Evolutionary conservation across 92 coral and sea anemone genomes (phyloP).

Genomic region (Phenganax stokvisi): DNA sequence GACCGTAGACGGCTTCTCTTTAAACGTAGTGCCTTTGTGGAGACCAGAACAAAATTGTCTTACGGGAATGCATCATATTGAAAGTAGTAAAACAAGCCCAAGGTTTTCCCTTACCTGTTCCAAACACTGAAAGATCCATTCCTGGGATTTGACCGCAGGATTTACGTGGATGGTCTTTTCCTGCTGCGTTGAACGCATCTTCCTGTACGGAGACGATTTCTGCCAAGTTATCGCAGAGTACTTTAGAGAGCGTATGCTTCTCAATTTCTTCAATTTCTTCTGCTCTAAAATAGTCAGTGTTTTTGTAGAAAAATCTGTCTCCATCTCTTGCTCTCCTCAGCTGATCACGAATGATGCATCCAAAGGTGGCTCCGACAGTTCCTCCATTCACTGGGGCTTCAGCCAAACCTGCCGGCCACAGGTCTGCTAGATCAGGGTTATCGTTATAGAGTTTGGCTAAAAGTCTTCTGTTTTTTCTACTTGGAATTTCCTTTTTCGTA

Average conservation of each 20-base stretch:
- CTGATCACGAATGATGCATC: slow-evolving; percentile 7
- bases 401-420: neutral
- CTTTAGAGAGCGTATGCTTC: neutral
- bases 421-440: neutral
- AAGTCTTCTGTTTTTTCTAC: neutral
- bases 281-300: neutral
- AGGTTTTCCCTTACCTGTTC: neutral
- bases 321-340: neutral
- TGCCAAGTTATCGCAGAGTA: neutral
- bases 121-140: neutral
- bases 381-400: neutral
- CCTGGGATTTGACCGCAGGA: neutral
- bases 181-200: neutral
- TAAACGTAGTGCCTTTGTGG: no score
- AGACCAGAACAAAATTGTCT: no score
- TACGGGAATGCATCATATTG: no score
- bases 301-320: slow-evolving; percentile 1
- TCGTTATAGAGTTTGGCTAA: neutral
- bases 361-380: neutral
- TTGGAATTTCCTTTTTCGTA: neutral
- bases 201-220: neutral
- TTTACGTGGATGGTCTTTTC: neutral
- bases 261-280: neutral
- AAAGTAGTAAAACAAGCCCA: no score
- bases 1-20: no score